Evolutionary conservation across 2,888 invertebrate genomes (phyloP), one percentile per base, ranked within the genome.

Genomic region (Pyrrhosoma nymphula): DNA sequence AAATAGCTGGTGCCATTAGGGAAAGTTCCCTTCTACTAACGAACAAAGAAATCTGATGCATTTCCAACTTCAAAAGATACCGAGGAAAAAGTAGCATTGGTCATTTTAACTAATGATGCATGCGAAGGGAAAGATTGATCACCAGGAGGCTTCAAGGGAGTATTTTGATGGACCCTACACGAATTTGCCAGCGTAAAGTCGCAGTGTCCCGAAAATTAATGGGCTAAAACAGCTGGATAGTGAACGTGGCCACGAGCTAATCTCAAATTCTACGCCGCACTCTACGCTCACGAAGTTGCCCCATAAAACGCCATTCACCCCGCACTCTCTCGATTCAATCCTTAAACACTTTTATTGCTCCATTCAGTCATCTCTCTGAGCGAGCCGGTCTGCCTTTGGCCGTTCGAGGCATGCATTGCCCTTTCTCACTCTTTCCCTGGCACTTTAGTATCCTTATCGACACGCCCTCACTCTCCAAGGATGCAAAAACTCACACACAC

Each of bases 311-410:
- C 82, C 82, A 69, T 69, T 26, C 69, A 23, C 12, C 69, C n/a
- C 69, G n/a, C 2, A 47, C 69, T 69, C 69, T 69, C 69, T 69
- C 26, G 82, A 82, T 82, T 35, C 82, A 82, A 82, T 35, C 82
- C 82, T 82, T 16, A 26, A 82, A 35, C 82, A 82, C 82, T 82
- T 82, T 82, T 35, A 82, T 82, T 82, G 82, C 82, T 35, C 82
- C 82, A 82, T 82, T 82, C 82, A 82, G 82, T 82, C 82, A 35
- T 35, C 82, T 82, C 35, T 35, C 2, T 16, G 82, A 16, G 35
- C 82, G 14, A 14, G 4, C 2, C 35, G n/a, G 82, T 35, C 30
- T 14, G 82, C 0, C 35, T 16, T n/a, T 82, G 12, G 35, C 35
- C 75, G 35, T 82, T 82, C 82, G 30, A 82, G 35, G 35, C 82